These are phyloP conservation scores for Lepidotrigona ventralis DNA, from an alignment of 1,140 invertebrate species.

Conservation along the genomic window DNA sequence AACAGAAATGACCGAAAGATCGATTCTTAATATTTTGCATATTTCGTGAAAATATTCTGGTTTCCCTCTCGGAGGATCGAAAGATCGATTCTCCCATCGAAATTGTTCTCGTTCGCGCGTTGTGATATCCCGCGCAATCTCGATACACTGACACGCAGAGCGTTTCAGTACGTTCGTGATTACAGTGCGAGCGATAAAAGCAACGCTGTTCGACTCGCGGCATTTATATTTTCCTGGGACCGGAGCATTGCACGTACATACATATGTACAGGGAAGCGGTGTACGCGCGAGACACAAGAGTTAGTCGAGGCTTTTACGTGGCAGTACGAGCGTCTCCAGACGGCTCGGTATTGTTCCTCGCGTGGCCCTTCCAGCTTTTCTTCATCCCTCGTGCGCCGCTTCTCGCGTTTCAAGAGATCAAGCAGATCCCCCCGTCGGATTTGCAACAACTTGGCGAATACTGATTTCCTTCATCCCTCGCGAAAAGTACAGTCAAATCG, in stretches of 20 bases:
- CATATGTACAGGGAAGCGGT: not conserved
- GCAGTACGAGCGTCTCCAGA: not conserved
- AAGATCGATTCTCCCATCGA: not conserved
- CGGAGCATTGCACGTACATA: not conserved
- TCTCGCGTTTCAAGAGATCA: slow-evolving; percentile 8
- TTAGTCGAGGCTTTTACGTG: not conserved
- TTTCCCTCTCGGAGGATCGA: no score
- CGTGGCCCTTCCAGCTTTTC: slow-evolving; percentile 11
- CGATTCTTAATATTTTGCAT: no score
- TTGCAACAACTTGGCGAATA: slow-evolving; percentile 32
- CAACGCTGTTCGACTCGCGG: not conserved
- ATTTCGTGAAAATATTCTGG: no score
- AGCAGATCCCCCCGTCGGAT: slow-evolving; percentile 12
- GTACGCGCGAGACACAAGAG: not conserved
- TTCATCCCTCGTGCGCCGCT: not conserved
- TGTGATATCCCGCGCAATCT: not conserved
- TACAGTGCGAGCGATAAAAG: slow-evolving; percentile 24
- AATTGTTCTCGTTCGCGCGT: not conserved
- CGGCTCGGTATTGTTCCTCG: slow-evolving; percentile 21
- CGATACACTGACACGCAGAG: not conserved
- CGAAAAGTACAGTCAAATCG: slow-evolving; percentile 3
- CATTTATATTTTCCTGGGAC: slow-evolving; percentile 30
- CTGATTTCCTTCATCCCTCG: slow-evolving; percentile 21
- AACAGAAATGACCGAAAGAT: no score
- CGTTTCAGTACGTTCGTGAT: slow-evolving; percentile 12